Evolutionary conservation across 2,888 invertebrate species (phyloP).

Genomic region (Lasioglossum lativentre): DNA sequence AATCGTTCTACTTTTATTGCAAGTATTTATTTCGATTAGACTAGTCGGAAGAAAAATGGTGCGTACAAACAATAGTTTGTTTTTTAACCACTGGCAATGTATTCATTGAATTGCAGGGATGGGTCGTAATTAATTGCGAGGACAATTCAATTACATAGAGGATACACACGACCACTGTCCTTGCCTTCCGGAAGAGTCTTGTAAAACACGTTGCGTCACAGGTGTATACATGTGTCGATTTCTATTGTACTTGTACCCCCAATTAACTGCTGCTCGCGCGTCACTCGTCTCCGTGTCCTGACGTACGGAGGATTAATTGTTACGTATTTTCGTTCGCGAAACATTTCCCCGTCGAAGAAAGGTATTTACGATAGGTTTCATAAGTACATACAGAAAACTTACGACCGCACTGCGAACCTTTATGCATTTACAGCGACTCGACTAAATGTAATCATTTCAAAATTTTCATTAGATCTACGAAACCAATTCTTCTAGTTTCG

Average conservation of each 20-base stretch:
- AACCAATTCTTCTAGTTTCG: too few relatives aligned
- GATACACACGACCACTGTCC: constrained; percentile 53
- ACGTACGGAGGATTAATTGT: constrained; percentile 28
- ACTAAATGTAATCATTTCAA: background rate
- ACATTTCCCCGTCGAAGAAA: background rate
- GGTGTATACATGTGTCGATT: constrained; percentile 33
- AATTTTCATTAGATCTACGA: background rate
- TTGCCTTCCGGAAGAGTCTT: constrained; percentile 65
- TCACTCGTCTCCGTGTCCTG: constrained; percentile 24
- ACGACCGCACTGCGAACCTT: background rate
- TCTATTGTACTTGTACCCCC: constrained; percentile 19
- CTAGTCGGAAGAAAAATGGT: background rate
- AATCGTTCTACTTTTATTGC: background rate
- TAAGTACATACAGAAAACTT: background rate
- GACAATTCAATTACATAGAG: constrained; percentile 67
- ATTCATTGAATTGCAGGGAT: constrained; percentile 17
- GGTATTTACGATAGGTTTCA: background rate
- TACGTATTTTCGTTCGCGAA: constrained; percentile 32
- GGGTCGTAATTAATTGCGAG: constrained; percentile 69
- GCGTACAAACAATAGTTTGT: background rate
- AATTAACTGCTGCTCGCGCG: constrained; percentile 46
- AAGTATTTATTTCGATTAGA: background rate
- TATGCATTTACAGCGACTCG: background rate
- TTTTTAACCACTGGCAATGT: constrained; percentile 9
- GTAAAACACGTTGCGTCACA: constrained; percentile 52